A percentile compares a stretch with the other conserved stretches of the same genome.
Evolutionary conservation across 2,113 vertebrate species (phyloP).

Genomic region (Pollachius pollachius): DNA sequence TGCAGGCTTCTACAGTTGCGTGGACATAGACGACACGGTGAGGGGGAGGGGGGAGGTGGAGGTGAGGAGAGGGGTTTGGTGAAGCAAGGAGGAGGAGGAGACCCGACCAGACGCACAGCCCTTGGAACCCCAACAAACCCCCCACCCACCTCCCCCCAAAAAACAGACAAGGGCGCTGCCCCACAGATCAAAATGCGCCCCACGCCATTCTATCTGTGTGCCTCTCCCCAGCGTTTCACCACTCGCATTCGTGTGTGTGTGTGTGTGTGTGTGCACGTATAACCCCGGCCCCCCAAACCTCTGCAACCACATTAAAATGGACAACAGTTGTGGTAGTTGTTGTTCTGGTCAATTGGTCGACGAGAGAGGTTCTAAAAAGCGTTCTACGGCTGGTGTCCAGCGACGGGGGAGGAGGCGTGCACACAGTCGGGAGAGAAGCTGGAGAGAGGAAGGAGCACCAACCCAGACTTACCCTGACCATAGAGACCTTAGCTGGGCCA

Average conservation of each 20-base stretch:
- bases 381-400: too few species aligned
- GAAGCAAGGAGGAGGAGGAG: conserved; percentile 41
- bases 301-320: neutral
- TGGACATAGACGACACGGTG: conserved; percentile 62
- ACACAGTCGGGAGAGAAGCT: conserved; percentile 47
- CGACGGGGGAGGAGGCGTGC: conserved; percentile 3
- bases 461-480: conserved; percentile 64
- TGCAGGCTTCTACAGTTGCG: conserved; percentile 61
- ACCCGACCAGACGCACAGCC: conserved; percentile 35
- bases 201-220: conserved; percentile 68
- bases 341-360: neutral
- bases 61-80: conserved; percentile 32
- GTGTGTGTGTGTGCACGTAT: too few species aligned
- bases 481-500: conserved; percentile 60
- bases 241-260: neutral
- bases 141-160: conserved; percentile 52
- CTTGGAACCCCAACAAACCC: conserved; percentile 43
- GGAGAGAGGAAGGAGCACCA: conserved; percentile 67
- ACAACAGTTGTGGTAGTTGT: too few species aligned
- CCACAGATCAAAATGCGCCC: conserved; percentile 71
- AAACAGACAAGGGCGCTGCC: conserved; percentile 44
- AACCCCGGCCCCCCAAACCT: neutral
- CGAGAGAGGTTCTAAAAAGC: too few species aligned
- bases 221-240: conserved; percentile 65
- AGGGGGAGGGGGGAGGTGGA: conserved; percentile 1